Percentiles rank a stretch among this genome's conserved stretches.
Evolutionary conservation across 2,113 vertebrate species (phyloP).

Genomic region (Anhinga anhinga): DNA sequence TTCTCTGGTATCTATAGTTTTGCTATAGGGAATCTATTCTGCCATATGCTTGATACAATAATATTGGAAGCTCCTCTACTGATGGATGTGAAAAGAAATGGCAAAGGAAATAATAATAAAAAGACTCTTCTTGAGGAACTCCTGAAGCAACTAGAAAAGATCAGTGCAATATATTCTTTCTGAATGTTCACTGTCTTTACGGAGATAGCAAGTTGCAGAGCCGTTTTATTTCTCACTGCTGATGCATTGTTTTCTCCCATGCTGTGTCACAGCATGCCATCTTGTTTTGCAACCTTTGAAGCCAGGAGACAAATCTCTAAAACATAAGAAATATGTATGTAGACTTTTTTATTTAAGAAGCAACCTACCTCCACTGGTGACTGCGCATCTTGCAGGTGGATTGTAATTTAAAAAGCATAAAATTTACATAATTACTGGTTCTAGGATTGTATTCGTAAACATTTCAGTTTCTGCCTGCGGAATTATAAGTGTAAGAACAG

Average conservation of each 20-base stretch:
- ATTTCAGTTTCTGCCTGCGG: not conserved
- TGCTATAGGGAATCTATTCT: not conserved
- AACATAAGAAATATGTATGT: not conserved
- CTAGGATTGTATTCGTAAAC: not conserved
- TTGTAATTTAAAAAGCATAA: not conserved
- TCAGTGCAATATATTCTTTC: not conserved
- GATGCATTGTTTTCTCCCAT: conserved; percentile 4
- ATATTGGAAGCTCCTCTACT: not conserved
- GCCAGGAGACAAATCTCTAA: not conserved
- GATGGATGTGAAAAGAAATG: not conserved
- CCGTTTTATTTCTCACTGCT: conserved; percentile 9
- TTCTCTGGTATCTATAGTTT: not conserved
- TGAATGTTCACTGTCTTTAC: not conserved
- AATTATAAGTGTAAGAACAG: conserved; percentile 1
- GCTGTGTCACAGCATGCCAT: conserved; percentile 33
- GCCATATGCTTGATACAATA: not conserved
- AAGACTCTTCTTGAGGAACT: not conserved
- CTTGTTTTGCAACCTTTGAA: conserved; percentile 38
- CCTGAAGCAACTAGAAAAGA: not conserved
- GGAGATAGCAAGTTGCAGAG: not conserved
- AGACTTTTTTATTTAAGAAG: not conserved
- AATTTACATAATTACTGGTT: conserved; percentile 35
- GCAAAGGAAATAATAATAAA: not conserved
- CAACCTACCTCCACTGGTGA: not conserved
- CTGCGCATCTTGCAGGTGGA: not conserved